Evolutionary conservation across 1,140 invertebrate genomes (phyloP), one percentile per base, ranked within the genome.

Genomic region (Drosophila littoralis): DNA sequence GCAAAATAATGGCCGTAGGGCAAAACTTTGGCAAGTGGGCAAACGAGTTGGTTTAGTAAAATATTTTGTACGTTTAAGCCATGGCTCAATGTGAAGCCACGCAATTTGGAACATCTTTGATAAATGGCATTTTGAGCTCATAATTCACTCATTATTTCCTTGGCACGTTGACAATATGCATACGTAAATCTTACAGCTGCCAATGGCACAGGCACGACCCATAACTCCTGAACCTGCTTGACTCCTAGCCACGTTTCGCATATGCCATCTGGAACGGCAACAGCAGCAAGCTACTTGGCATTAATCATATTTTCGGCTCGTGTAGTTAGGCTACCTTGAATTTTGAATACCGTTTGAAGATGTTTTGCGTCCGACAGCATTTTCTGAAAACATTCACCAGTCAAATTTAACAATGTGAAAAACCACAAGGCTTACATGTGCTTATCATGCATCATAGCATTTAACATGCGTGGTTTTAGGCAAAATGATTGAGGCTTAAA

Each of bases 101-200:
- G 22, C 7, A 61, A 38, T 69, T 79, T 70, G 72, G 75, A 15
- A 75, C 59, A 66, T 17, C 32, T 12, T 10, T 67, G 42, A 32
- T 38, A 74, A 71, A 63, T 66, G 64, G 22, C 13, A 42, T 50
- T 69, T 72, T 48, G 28, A 68, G 63, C 48, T 64, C 68, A 79
- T 83, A 86, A 74, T 77, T 86, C 58, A 77, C 57, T 67, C 66
- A 71, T 82, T 63, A 88, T 68, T 67, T 36, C 45, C 10, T 33
- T 77, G 59, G 77, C 83, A 83, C 77, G 73, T 63, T 55, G 57
- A 45, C 43, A 55, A 61, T 67, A 65, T 69, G 55, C 64, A 57
- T 32, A 59, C 48, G 7, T 63, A 63, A 75, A 61, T 60, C 55
- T 50, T 2, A 22, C 46, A 50, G 45, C 66, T 61, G 75, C 42